Base-by-base conservation (phyloP, 2,888 invertebrate genomes). In the Cheilosia urbana region DNA sequence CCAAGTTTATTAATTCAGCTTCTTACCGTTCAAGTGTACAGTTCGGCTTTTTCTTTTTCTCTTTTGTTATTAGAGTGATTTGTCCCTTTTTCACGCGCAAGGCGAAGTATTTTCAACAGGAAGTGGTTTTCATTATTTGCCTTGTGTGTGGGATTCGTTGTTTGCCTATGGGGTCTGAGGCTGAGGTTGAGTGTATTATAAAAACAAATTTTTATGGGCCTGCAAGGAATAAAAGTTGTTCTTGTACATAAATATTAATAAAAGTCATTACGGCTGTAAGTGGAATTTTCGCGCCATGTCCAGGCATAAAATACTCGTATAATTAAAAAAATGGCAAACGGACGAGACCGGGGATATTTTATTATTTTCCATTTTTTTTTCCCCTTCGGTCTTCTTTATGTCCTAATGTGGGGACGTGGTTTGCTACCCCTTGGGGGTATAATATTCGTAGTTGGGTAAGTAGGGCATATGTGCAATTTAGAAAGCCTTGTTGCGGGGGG, bases 181-280 rank as follows among this genome's bases (percentile, higher is more conserved):
- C 34, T 34, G 37, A 37, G 37, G 37, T 11, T 60, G 53, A 42
- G 63, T 69, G 58, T 73, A 79, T 68, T 66, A 47, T 72, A 71
- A 58, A 63, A 34, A 42, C 55, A 63, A 69, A 5, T 71, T 62
- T 77, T 72, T 77, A 85, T 73, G 85, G 45, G 51, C 68, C 77
- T 37, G 66, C 57, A 77, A 81, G 81, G 81, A 81, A 85, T 85
- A 77, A 81, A 85, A 81, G 72, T 73, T 72, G 66, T 76, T 77
- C 72, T 68, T 55, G 71, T 85, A 77, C 68, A 81, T 85, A 85
- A 85, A 85, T 85, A 85, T 81, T 85, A 81, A 85, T 85, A 85
- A 85, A 76, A 76, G 85, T 85, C 85, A 77, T 85, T 85, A 85
- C 63, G 81, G 57, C 71, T 85, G 85, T 85, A 85, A 85, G 85